Evolutionary conservation across 2,888 invertebrate species (phyloP), one percentile per base, ranked within the genome.

Genomic region (Pegoplata infirma): DNA sequence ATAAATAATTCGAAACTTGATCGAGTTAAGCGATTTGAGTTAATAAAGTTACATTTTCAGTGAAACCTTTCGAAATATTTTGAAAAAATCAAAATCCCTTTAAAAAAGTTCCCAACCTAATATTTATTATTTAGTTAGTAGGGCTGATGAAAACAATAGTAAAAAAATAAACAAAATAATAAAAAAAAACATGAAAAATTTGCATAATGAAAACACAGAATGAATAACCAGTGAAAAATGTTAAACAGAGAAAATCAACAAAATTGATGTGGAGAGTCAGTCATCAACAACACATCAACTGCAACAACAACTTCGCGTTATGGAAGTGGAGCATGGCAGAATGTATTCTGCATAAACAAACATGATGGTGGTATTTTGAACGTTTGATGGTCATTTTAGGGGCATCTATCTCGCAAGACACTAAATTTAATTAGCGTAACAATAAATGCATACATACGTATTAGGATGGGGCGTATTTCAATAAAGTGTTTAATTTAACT

Each of bases 381-480:
- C 28, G 28, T 63, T 64, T 73, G 66, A 67, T 73, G 68, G 73
- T 68, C 63, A 68, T 53, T 77, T 67, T 53, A 61, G 68, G 63
- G 47, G 58, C 73, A 73, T 68, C 55, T 73, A 44, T n/a, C n/a
- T n/a, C n/a, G n/a, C 10, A 53, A 51, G 51, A 51, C 63, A 73
- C 14, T 44, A 46, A n/a, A 64, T 67, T 67, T 36, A 77, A 77
- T 73, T 77, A 56, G 32, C 66, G 16, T 61, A 46, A 36, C 32
- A 32, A 10, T 32, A 32, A 32, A 10, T 10, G 32, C 32, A 32
- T 10, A 10, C n/a, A n/a, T n/a, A n/a, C n/a, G n/a, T n/a, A n/a
- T n/a, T n/a, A n/a, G n/a, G n/a, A n/a, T n/a, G n/a, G n/a, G n/a
- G n/a, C n/a, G n/a, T n/a, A n/a, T n/a, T n/a, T n/a, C n/a, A n/a